Percentiles rank a stretch among this genome's conserved stretches.
Evolutionary conservation across 2,888 invertebrate genomes (phyloP).

Genomic region (Leuctra nigra): DNA sequence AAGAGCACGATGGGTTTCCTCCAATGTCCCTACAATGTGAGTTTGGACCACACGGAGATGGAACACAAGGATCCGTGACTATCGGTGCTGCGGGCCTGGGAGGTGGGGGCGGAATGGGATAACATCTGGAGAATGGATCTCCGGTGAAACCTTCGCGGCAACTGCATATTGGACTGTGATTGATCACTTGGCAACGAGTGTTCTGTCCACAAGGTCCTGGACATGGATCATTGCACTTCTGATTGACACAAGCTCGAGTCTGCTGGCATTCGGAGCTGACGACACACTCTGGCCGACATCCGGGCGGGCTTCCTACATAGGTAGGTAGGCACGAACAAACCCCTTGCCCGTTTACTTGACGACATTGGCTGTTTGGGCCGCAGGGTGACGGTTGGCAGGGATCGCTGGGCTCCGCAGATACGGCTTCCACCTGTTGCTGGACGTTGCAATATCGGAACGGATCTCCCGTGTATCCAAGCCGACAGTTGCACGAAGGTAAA

Average conservation of each 20-base stretch:
- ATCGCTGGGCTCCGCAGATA: constrained; percentile 18
- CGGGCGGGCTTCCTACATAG: constrained; percentile 58
- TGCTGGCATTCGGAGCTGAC: constrained; percentile 63
- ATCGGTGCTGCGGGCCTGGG: constrained; percentile 31
- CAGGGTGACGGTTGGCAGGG: constrained; percentile 62
- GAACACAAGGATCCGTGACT: constrained; percentile 43
- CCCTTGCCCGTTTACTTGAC: constrained; percentile 60
- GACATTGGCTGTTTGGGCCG: constrained; percentile 74
- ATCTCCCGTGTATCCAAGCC: constrained; percentile 64
- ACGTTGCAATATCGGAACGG: constrained; percentile 59
- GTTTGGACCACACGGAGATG: constrained; percentile 43
- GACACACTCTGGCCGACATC: constrained; percentile 66
- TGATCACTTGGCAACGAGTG: constrained; percentile 62
- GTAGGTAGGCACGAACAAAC: constrained; percentile 62
- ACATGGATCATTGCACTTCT: constrained; percentile 66
- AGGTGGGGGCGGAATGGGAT: constrained; percentile 33
- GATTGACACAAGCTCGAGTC: constrained; percentile 57
- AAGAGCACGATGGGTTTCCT: constrained; percentile 35
- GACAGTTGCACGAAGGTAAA: constrained; percentile 66
- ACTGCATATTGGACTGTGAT: constrained; percentile 64
- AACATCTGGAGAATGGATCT: constrained; percentile 72
- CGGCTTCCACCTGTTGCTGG: constrained; percentile 33
- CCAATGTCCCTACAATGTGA: constrained; percentile 34
- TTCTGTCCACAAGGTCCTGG: constrained; percentile 65
- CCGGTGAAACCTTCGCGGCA: constrained; percentile 65